phyloP scores from a whole-genome alignment of 2,888 invertebrate species.

The Macrostomum cliftonense region DNA sequence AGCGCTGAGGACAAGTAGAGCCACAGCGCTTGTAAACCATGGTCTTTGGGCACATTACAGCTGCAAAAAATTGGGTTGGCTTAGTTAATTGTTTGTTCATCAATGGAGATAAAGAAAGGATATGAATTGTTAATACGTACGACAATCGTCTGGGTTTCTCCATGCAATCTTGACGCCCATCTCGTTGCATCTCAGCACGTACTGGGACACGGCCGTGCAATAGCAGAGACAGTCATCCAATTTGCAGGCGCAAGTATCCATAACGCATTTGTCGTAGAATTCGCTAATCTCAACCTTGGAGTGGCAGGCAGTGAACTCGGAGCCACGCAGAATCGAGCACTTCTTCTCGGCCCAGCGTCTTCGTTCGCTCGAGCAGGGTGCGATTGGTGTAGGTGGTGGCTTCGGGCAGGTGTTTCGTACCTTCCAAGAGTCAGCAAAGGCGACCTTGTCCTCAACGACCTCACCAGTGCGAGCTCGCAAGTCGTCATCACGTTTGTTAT shows the following conservation, averaged over 20 bases:
- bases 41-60: no score
- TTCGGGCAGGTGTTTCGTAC: conserved; percentile 5
- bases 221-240: conserved; percentile 14
- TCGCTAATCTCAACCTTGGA: conserved; percentile 8
- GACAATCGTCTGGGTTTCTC: conserved; percentile 10
- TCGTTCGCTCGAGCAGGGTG: conserved; percentile 3
- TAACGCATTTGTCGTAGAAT: conserved; percentile 12
- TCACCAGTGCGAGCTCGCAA: conserved; percentile 6
- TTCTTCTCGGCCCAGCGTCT: conserved; percentile 9
- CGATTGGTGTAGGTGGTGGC: not conserved
- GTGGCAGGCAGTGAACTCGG: conserved; percentile 10
- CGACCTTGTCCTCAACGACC: conserved; percentile 2
- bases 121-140: conserved; percentile 2
- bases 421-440: conserved; percentile 8
- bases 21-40: conserved; percentile 6
- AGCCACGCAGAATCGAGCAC: conserved; percentile 8
- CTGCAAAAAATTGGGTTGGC: no score
- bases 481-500: conserved; percentile 8
- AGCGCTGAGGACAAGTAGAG: conserved; percentile 6
- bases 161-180: conserved; percentile 11
- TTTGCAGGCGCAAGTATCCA: conserved; percentile 12
- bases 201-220: conserved; percentile 13
- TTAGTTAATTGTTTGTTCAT: no score
- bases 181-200: conserved; percentile 8
- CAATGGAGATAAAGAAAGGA: no score